phyloP scores from a whole-genome alignment of 2,113 vertebrate species.

The Aspidoscelis tigris region DNA sequence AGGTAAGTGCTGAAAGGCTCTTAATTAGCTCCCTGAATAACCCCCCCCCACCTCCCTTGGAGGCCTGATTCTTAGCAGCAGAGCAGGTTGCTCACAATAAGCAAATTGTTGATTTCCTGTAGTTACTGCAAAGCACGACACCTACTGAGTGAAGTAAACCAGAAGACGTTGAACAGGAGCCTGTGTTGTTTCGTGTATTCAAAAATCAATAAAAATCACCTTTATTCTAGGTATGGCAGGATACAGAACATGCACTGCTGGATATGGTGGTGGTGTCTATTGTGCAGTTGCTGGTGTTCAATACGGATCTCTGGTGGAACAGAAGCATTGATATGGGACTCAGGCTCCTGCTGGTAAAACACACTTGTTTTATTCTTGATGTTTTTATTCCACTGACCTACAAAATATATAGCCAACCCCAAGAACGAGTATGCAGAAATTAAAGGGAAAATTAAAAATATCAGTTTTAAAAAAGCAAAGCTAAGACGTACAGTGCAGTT shows the following conservation, averaged over 20 bases:
- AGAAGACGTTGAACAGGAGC: not conserved
- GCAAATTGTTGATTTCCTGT: not conserved
- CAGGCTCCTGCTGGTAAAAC: conserved; percentile 89
- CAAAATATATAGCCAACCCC: not conserved
- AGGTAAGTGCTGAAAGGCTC: no score
- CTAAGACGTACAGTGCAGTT: not conserved
- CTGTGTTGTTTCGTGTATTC: no score
- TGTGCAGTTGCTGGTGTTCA: conserved; percentile 77
- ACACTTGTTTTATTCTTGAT: not conserved
- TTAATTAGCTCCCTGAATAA: not conserved
- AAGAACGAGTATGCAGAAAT: not conserved
- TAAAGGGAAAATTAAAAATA: not conserved
- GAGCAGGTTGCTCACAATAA: not conserved
- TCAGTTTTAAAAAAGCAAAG: not conserved
- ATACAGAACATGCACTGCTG: conserved; percentile 89
- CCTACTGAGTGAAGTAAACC: not conserved
- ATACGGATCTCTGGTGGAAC: conserved; percentile 81
- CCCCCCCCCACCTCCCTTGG: not conserved
- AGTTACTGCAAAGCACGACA: not conserved
- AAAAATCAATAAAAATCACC: not conserved
- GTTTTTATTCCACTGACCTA: not conserved
- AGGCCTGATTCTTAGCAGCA: not conserved
- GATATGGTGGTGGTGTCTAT: conserved; percentile 86
- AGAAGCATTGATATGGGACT: conserved; percentile 86
- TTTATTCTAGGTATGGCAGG: conserved; percentile 90